Base-by-base conservation (phyloP, 2,797 vertebrate species). In the Tiaroga cobitis region DNA sequence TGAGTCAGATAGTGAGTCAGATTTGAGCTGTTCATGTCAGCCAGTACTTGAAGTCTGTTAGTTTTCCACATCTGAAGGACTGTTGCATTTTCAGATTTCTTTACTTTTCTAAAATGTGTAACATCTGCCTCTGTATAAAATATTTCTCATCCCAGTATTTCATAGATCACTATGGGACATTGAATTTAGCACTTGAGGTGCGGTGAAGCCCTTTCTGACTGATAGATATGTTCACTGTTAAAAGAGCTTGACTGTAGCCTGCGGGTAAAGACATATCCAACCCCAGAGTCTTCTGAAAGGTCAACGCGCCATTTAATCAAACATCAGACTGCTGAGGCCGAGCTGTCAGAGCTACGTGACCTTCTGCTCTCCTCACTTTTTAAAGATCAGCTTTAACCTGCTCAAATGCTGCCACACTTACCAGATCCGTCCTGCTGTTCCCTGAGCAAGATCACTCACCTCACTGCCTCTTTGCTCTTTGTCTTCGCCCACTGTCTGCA, bases 301-400 rank as follows among this genome's bases (percentile, higher is more conserved):
- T 95, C 94, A 94, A 82, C 73, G 49, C 88, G 93, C 91, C 93
- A 92, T 93, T 95, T 94, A 93, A 95, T 95, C 94, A 95, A 95
- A 95, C 94, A 94, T 94, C 93, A 93, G 91, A 92, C 88, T 80
- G 88, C 89, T 90, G 88, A 34, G 87, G 86, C 86, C 69, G 51
- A 49, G 26, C 91, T 92, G 93, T 93, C 92, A 91, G 93, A 91
- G 88, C 91, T 90, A 90, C 89, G 86, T 16, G 73, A 92, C 89
- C 81, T 91, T 91, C 85, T 32, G 24, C 88, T 83, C 90, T 91
- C 92, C 91, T 92, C 86, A 91, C 88, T 92, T 93, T 93, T 91
- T 94, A 95, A 95, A 95, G 93, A 94, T 94, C 93, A 93, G 83
- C 78, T 82, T 90, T 91, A 91, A 93, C 92, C 92, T 91, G 92